Evolutionary conservation across 2,888 invertebrate genomes (phyloP), one percentile per base, ranked within the genome.

Genomic region (Leptura quadrifasciata): DNA sequence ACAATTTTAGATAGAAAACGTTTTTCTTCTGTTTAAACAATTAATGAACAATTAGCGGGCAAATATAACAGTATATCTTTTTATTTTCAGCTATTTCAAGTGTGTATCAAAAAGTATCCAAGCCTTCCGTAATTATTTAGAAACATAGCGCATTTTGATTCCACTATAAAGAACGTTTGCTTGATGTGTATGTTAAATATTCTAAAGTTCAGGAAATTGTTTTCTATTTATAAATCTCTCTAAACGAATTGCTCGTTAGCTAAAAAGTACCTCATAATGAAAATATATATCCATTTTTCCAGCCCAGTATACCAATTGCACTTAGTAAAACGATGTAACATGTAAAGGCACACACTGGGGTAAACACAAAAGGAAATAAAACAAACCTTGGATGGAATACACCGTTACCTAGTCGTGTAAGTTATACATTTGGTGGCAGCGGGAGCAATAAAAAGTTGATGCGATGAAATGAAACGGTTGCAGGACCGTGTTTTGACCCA

Each of bases 381-480:
- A 55, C 68, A 54, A 54, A 68, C 17, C 54, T 35, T 54, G 35
- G 54, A 54, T 9, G 20, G 54, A n/a, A 68, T 68, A 68, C 24
- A 20, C 17, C 24, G 55, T 68, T 68, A 31, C 27, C 27, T 31
- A 68, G 24, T 55, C 55, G 55, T 24, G 52, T 68, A 55, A 68
- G 54, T 55, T 55, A 55, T 54, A 68, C 27, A 54, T 68, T 55
- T 54, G 18, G 54, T 20, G 24, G 55, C 55, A 68, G 55, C 31
- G 54, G 27, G 17, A 35, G 68, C 55, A 31, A 68, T 68, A 68
- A 68, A 68, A 68, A 52, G 68, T 57, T 68, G 68, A 68, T 68
- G 68, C 55, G 68, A 54, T 68, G 52, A 52, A 68, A 68, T 52
- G 27, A 27, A 57, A 27, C 54, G 67, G 67, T 54, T 24, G 21